Conservation (phyloP, 2,113 vertebrate species). For the Morone saxatilis region DNA sequence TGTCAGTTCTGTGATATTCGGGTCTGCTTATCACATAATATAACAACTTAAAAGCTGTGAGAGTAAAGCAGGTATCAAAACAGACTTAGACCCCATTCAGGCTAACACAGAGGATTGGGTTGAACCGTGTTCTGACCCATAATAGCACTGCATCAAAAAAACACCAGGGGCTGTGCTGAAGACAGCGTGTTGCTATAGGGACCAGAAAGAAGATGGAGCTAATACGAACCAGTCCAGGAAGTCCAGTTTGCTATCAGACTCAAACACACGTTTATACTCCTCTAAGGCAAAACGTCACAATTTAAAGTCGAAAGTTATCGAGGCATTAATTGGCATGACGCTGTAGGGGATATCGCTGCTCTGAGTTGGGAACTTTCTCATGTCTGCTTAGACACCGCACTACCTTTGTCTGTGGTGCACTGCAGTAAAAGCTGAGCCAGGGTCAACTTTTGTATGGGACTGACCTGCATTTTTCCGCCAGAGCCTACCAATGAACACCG, state of each 20-base stretch:
- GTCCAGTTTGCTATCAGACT: background rate
- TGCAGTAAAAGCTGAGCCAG: background rate
- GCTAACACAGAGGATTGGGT: conserved; percentile 1
- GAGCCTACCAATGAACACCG: background rate
- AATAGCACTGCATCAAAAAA: conserved; percentile 2
- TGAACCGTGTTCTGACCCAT: background rate
- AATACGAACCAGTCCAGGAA: background rate
- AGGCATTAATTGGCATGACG: background rate
- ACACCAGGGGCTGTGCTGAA: background rate
- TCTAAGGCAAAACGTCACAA: background rate
- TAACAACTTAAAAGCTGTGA: background rate
- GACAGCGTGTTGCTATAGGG: conserved; percentile 27
- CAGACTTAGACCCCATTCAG: background rate
- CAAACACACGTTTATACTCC: background rate
- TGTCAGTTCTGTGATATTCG: background rate
- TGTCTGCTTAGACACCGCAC: background rate
- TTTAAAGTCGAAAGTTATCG: background rate
- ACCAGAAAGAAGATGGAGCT: background rate
- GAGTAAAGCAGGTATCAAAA: background rate
- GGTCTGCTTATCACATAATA: conserved; percentile 8
- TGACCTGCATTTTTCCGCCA: background rate
- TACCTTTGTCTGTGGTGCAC: background rate
- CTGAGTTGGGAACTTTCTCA: background rate
- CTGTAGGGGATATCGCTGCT: too few species aligned
- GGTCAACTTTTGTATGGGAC: background rate